phyloP scores from a whole-genome alignment of 92 coral and sea anemone genomes.

The Chrysogorgia sp. region DNA sequence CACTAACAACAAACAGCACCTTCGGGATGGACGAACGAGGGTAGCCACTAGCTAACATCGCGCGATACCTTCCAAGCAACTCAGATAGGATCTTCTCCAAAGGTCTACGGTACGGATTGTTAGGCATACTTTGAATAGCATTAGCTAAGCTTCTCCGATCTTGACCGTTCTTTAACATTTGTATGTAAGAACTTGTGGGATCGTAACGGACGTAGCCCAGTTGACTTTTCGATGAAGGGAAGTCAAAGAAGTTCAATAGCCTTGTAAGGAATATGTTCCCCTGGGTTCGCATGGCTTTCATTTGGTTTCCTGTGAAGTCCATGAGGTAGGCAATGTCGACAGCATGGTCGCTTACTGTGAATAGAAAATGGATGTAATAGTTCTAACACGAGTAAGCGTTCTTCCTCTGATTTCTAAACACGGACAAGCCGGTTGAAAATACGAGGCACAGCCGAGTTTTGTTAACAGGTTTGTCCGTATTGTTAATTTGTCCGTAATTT shows the following conservation, averaged over 20 bases:
- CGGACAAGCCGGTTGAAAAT: no score
- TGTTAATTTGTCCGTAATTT: no score
- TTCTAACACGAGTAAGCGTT: no score
- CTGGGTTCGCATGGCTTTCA: conserved; percentile 53
- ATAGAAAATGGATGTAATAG: no score
- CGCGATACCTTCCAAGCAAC: conserved; percentile 4
- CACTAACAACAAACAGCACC: conserved; percentile 77
- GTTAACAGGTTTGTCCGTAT: no score
- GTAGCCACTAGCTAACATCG: conserved; percentile 26
- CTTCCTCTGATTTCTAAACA: no score
- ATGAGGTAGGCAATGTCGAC: conserved; percentile 80
- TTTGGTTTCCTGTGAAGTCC: conserved; percentile 71
- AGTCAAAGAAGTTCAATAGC: conserved; percentile 77
- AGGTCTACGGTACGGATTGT: conserved; percentile 19
- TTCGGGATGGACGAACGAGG: conserved; percentile 23
- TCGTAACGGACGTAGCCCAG: conserved; percentile 73
- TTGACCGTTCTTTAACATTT: conserved; percentile 19
- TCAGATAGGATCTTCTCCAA: conserved; percentile 30
- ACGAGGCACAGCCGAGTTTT: no score
- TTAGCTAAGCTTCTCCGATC: neutral
- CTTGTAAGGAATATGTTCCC: conserved; percentile 73
- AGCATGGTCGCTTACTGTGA: conserved; percentile 72
- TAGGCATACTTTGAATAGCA: conserved; percentile 1
- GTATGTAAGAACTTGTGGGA: conserved; percentile 50
- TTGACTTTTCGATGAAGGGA: conserved; percentile 72